Conservation (phyloP, 2,797 vertebrate genomes). For the Adrianichthys oophorus region DNA sequence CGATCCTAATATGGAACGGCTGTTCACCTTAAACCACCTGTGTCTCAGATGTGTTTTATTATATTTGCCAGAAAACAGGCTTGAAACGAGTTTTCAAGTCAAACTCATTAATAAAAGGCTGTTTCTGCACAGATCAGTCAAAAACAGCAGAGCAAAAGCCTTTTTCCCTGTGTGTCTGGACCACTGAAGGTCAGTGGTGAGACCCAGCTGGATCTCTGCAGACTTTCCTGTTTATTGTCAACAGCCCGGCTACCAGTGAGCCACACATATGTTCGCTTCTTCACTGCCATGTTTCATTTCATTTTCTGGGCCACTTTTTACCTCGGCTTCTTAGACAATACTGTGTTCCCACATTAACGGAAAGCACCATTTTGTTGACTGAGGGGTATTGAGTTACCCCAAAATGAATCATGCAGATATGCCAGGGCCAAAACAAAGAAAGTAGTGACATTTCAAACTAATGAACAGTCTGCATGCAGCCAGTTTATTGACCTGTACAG, state of each 20-base stretch:
- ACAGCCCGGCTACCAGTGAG: conserved; percentile 43
- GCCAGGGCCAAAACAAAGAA: conserved; percentile 2
- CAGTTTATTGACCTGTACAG: not conserved
- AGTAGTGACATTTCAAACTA: not conserved
- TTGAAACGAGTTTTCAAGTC: too few relatives aligned
- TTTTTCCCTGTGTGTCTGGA: conserved; percentile 7
- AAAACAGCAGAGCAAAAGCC: conserved; percentile 57
- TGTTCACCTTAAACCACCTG: too few relatives aligned
- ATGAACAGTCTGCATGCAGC: not conserved
- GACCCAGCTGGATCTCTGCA: conserved; percentile 31
- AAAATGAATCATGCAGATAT: conserved; percentile 29
- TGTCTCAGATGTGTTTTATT: too few relatives aligned
- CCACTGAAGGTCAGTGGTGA: conserved; percentile 27
- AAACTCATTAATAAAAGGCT: not conserved
- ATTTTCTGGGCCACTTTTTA: conserved; percentile 49
- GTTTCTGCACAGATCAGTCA: conserved; percentile 37
- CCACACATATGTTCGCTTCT: conserved; percentile 42
- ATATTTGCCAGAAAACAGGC: too few relatives aligned
- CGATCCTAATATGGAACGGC: too few relatives aligned
- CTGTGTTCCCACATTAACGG: conserved; percentile 16
- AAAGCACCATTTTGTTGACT: conserved; percentile 29
- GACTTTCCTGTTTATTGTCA: conserved; percentile 54
- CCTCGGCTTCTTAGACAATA: conserved; percentile 29
- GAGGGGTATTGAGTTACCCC: conserved; percentile 25
- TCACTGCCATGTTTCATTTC: conserved; percentile 43